Evolutionary conservation across 2,797 vertebrate species (phyloP), one percentile per base, ranked within the genome.

Genomic region (Syngnathus acus): DNA sequence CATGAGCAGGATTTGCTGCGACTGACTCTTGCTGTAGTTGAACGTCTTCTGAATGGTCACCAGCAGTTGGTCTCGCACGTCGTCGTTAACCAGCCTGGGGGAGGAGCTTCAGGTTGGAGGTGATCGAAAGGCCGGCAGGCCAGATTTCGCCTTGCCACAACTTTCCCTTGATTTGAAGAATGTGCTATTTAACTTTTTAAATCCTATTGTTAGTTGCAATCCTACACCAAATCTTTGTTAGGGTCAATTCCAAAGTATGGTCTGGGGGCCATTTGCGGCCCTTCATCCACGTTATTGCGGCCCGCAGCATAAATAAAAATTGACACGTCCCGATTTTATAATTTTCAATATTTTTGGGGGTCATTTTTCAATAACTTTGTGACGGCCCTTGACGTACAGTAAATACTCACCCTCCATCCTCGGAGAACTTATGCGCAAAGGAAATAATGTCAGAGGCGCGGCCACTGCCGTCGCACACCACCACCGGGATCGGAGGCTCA

Each of bases 31-130:
- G 84, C 79, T 94, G 84, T 96, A 98, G 77, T 94, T 99, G 79
- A 99, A 99, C 2, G 97, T 99, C 88, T 99, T 99, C 91, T 99
- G 97, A 78, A 99, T 95, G 50, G 96, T 98, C 64, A 99, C 95
- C 53, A 99, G 83, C 62, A 99, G 94, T 69, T 98, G 96, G 78
- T 99, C 97, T 84, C 93, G 88, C 72, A 95, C 93, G 6, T 95
- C 94, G 16, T 99, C 97, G 0, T 84, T 95, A 68, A 98, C 92
- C 79, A 92, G 72, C 68, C 97, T 99, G 74, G 19, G 74, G 68
- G 68, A 67, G 40, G 10, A 17, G 23, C 48, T 45, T 17, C 6
- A 32, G 32, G 19, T 51, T 51, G 5, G 50, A 21, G 50, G 50
- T 19, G 17, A 48, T 48, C 16, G 16, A 5, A 48, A 48, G 16